Percentiles rank a stretch among this genome's conserved stretches.
These are phyloP conservation scores for Cavia porcellus DNA, from an alignment of 2,113 vertebrate genomes.

Conservation along the genomic window DNA sequence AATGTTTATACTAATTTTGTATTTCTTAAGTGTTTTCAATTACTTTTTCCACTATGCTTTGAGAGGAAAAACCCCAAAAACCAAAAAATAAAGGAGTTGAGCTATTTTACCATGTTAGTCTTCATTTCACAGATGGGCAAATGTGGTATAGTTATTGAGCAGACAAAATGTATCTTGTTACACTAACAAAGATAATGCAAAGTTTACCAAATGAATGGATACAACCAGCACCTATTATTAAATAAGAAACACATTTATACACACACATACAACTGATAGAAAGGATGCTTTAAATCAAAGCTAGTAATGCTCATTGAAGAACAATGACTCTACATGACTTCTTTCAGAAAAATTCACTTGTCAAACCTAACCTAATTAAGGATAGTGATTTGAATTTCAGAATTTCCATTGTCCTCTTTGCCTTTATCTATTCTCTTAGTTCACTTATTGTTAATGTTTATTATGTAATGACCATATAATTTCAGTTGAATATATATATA, in stretches of 20 bases:
- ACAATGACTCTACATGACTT: not conserved
- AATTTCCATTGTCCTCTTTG: not conserved
- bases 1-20: slow-evolving; percentile 64
- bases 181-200: slow-evolving; percentile 27
- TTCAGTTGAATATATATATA: not conserved
- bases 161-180: not conserved
- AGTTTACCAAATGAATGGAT: not conserved
- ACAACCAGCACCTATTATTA: not conserved
- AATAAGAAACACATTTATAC: not conserved
- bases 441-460: not conserved
- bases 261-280: not conserved
- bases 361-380: not conserved
- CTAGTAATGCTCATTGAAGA: not conserved
- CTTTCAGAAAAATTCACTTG: not conserved
- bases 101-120: slow-evolving; percentile 38
- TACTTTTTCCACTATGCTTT: slow-evolving; percentile 63
- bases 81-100: slow-evolving; percentile 28
- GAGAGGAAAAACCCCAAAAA: not conserved
- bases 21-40: slow-evolving; percentile 64
- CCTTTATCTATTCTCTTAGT: not conserved
- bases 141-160: slow-evolving; percentile 17
- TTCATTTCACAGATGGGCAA: slow-evolving; percentile 48
- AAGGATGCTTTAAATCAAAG: not conserved
- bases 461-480: not conserved
- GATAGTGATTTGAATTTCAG: not conserved